Base-by-base conservation (phyloP, 2,113 vertebrate species). In the Coturnix japonica region DNA sequence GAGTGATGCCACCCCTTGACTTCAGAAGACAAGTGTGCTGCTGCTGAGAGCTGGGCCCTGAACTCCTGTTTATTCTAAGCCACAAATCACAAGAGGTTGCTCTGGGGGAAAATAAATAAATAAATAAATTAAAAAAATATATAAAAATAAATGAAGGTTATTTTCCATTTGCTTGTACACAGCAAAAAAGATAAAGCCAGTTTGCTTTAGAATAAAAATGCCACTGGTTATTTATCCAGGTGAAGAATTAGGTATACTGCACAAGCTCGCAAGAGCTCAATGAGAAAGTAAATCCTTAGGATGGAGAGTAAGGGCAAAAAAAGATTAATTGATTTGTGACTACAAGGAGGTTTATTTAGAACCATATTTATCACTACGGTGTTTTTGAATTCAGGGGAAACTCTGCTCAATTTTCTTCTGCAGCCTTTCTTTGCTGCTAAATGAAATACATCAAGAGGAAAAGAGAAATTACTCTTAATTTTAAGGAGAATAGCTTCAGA, bases 331-430 rank as follows among this genome's bases (percentile, higher is more conserved):
- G 96, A 92, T 88, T 88, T 74, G 16, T 92, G 95, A 95, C 90
- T 94, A 95, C 18, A 69, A 93, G 92, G 81, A 93, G 92, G 93
- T 93, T 96, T 97, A 97, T 97, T 96, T 95, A 66, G 90, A 93
- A 91, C 79, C 66, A 19, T 96, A 97, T 97, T 96, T 97, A 96
- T 96, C 97, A 97, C 96, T 95, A 92, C 89, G 95, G 96, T 95
- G 95, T 95, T 95, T 80, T 69, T 94, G 95, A 96, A 96, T 96
- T 95, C 93, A 53, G 91, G 16, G 92, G 94, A 91, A 97, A 95
- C 71, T 93, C 95, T 59, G 95, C 79, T 96, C 96, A 94, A 95
- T 97, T 97, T 93, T 93, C 81, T 87, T 89, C 94, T 95, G 86
- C 94, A 54, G 74, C 86, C 78, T 86, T 87, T 88, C 85, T 89